These are phyloP conservation scores for Sorex araneus DNA, from an alignment of 2,113 vertebrate genomes.

Conservation along the genomic window DNA sequence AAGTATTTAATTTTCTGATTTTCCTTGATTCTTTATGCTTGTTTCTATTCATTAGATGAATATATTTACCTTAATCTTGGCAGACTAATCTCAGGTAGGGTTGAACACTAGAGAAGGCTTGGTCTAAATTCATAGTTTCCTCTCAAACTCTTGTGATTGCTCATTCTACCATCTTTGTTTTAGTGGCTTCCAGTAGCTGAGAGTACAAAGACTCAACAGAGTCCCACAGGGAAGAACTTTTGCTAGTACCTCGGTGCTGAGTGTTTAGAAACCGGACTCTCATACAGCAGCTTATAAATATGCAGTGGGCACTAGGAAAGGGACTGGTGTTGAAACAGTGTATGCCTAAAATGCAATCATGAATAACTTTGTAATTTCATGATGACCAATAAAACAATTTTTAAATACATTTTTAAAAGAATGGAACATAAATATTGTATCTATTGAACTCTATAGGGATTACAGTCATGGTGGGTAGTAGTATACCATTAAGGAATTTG, in stretches of 20 bases:
- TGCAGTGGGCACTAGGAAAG: background rate
- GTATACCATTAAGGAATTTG: background rate
- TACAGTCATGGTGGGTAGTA: background rate
- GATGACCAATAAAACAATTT: background rate
- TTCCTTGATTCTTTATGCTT: background rate
- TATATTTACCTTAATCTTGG: background rate
- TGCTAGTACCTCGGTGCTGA: background rate
- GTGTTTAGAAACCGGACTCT: background rate
- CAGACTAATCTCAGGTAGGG: background rate
- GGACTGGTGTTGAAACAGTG: too few species aligned
- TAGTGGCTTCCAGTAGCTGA: background rate
- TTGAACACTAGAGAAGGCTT: background rate
- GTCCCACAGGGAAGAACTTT: background rate
- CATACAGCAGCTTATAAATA: background rate
- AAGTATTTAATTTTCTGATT: background rate
- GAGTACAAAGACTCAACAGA: too few species aligned
- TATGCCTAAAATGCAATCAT: too few species aligned
- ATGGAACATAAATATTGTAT: background rate
- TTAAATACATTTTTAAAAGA: background rate
- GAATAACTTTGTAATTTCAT: too few species aligned
- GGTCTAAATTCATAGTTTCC: background rate
- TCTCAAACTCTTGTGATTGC: background rate
- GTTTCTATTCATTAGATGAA: background rate
- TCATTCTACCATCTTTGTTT: background rate
- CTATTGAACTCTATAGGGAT: too few species aligned